A percentile compares a stretch with the other conserved stretches of the same genome.
Conservation (phyloP, 2,113 vertebrate genomes). For the Cololabis saira region DNA sequence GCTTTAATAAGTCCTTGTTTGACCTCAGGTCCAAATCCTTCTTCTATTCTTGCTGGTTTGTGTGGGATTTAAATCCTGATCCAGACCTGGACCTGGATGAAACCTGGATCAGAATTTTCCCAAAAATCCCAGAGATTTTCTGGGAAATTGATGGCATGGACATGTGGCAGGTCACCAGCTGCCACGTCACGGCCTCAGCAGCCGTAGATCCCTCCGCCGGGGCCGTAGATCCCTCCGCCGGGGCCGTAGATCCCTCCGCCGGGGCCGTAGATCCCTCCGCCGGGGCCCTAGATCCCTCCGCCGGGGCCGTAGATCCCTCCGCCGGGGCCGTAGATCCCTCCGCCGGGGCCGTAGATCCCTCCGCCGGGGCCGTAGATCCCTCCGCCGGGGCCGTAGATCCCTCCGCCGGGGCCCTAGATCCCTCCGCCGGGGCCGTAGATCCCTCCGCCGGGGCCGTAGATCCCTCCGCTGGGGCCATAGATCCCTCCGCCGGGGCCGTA, state of each 20-base stretch:
- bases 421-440: too few relatives aligned
- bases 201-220: neutral
- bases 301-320: neutral
- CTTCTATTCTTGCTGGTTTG: too few relatives aligned
- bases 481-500: too few relatives aligned
- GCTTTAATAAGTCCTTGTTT: too few relatives aligned
- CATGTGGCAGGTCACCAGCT: constrained; percentile 24
- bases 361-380: neutral
- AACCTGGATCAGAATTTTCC: constrained; percentile 1
- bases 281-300: too few relatives aligned
- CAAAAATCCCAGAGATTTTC: constrained; percentile 16
- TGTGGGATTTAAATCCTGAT: neutral
- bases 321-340: neutral
- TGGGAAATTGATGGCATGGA: neutral
- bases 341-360: neutral
- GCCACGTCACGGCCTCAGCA: neutral
- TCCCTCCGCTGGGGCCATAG: too few relatives aligned
- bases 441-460: neutral
- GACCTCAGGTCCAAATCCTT: too few relatives aligned
- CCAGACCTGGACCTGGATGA: constrained; percentile 1
- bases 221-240: neutral
- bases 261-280: neutral
- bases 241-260: neutral
- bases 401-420: too few relatives aligned
- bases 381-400: neutral